Percentiles rank a stretch among this genome's conserved stretches.
Conservation (phyloP, 2,888 invertebrate species). For the Ochropleura plecta region DNA sequence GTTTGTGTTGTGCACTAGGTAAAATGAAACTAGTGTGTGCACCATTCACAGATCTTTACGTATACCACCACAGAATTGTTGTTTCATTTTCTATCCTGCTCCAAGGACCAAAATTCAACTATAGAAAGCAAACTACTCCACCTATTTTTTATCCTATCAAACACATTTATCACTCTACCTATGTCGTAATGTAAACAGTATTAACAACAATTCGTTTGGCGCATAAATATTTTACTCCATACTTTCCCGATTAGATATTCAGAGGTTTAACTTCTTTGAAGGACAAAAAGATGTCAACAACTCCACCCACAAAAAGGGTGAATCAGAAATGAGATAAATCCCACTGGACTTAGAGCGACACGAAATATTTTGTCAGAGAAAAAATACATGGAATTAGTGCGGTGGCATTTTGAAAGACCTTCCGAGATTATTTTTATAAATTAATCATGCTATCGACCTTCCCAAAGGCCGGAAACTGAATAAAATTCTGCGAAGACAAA, state of each 20-base stretch:
- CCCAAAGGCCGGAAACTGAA: conserved; percentile 31
- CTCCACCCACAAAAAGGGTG: conserved; percentile 60
- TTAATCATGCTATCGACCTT: conserved; percentile 50
- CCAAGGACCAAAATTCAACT: not conserved
- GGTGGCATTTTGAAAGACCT: conserved; percentile 44
- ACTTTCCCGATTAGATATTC: conserved; percentile 55
- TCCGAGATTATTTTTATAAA: conserved; percentile 57
- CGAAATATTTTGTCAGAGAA: conserved; percentile 46
- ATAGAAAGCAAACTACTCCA: not conserved
- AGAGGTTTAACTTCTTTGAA: conserved; percentile 60
- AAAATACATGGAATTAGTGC: conserved; percentile 39
- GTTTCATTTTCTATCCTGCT: not conserved
- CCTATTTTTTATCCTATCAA: not conserved
- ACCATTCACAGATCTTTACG: not conserved
- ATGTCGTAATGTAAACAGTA: conserved; percentile 1
- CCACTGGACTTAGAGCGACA: conserved; percentile 41
- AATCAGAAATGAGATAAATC: conserved; percentile 64
- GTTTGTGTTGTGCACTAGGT: not conserved
- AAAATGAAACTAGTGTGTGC: not conserved
- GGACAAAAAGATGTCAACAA: conserved; percentile 62
- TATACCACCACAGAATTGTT: too few relatives aligned
- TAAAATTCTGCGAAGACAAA: conserved; percentile 59
- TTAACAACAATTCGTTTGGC: conserved; percentile 14
- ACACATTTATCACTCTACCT: not conserved
- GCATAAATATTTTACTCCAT: conserved; percentile 47